Evolutionary conservation across 2,888 invertebrate species (phyloP).

Genomic region (Hydroisotoma schaefferi): DNA sequence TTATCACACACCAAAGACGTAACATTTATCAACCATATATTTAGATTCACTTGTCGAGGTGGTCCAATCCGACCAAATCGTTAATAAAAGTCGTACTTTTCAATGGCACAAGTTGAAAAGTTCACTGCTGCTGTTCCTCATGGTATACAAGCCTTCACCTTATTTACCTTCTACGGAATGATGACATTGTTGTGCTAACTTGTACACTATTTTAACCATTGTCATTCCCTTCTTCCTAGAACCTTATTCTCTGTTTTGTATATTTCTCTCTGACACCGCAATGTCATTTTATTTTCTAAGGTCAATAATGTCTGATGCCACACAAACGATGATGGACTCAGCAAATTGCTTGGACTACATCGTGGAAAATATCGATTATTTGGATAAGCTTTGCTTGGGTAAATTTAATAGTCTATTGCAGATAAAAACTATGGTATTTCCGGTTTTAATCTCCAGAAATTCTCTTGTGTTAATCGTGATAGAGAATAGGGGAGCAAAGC

Average conservation of each 20-base stretch:
- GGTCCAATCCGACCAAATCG: too few species aligned
- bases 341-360: slow-evolving; percentile 85
- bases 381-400: slow-evolving; percentile 81
- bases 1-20: too few species aligned
- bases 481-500: too few species aligned
- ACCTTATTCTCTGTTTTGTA: not conserved
- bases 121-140: slow-evolving; percentile 5
- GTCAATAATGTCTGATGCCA: slow-evolving; percentile 22
- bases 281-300: slow-evolving; percentile 5
- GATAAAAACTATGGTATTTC: not conserved
- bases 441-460: too few species aligned
- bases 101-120: not conserved
- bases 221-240: not conserved
- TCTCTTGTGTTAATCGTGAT: too few species aligned
- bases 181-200: not conserved
- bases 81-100: not conserved
- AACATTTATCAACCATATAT: too few species aligned
- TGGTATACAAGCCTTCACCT: slow-evolving; percentile 46
- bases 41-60: too few species aligned
- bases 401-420: too few species aligned
- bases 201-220: not conserved
- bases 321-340: slow-evolving; percentile 68
- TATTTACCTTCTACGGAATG: slow-evolving; percentile 48
- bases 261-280: not conserved
- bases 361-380: slow-evolving; percentile 89